Evolutionary conservation across 2,888 invertebrate species (phyloP).

Genomic region (Deilephila porcellus): DNA sequence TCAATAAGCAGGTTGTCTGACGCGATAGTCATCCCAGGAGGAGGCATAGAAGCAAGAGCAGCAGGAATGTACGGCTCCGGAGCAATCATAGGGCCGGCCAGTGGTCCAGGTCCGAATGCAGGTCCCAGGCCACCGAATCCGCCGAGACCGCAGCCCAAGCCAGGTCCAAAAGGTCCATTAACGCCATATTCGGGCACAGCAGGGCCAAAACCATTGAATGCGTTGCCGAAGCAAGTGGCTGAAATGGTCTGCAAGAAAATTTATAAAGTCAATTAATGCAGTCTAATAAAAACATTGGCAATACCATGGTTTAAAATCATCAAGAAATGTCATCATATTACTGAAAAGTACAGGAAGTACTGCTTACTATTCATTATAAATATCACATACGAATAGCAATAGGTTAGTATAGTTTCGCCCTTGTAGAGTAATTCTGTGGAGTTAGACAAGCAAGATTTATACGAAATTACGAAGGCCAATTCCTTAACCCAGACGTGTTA

Average conservation of each 20-base stretch:
- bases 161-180: slow-evolving; percentile 6
- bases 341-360: too few species aligned
- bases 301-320: not conserved
- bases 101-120: not conserved
- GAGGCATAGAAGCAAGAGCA: slow-evolving; percentile 34
- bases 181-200: not conserved
- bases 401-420: too few species aligned
- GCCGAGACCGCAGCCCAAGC: slow-evolving; percentile 2
- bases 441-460: too few species aligned
- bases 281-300: not conserved
- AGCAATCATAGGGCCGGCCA: slow-evolving; percentile 19
- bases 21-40: slow-evolving; percentile 43
- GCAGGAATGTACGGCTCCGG: not conserved
- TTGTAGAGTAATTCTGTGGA: too few species aligned
- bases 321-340: too few species aligned
- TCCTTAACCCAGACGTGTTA: too few species aligned
- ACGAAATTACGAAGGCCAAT: too few species aligned
- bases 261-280: not conserved
- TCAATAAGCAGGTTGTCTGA: slow-evolving; percentile 49
- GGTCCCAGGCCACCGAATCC: not conserved
- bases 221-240: slow-evolving; percentile 36
- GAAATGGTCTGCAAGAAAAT: slow-evolving; percentile 37
- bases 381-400: too few species aligned
- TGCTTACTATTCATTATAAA: too few species aligned
- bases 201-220: slow-evolving; percentile 29